Evolutionary conservation across 2,797 vertebrate genomes (phyloP).

Genomic region (Sebastolobus alascanus): DNA sequence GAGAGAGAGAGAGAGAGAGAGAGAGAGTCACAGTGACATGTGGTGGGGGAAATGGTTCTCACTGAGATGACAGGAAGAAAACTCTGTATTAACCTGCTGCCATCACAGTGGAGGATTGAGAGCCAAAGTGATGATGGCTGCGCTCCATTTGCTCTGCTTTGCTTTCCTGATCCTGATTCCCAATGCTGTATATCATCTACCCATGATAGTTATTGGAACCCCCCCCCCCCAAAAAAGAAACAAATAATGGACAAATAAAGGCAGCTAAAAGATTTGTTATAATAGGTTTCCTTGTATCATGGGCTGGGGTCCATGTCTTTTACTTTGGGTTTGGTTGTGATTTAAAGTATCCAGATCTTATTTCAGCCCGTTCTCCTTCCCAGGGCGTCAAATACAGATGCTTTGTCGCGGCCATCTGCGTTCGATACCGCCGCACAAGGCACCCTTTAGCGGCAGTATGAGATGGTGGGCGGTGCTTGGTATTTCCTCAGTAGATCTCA

Average conservation of each 20-base stretch:
- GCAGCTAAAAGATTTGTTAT: background rate
- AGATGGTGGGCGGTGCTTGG: accelerated
- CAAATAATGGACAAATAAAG: background rate
- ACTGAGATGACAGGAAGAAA: conserved; percentile 56
- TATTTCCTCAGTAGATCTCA: too few relatives aligned
- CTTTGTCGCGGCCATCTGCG: too few relatives aligned
- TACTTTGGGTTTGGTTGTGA: background rate
- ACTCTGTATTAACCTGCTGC: conserved; percentile 54
- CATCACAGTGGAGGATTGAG: conserved; percentile 31
- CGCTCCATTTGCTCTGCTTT: conserved; percentile 1
- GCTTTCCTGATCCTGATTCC: background rate
- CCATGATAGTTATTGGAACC: background rate
- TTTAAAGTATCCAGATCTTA: background rate
- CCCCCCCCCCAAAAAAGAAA: background rate
- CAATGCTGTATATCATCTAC: background rate
- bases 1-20: background rate
- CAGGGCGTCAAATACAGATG: too few relatives aligned
- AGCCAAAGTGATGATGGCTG: conserved; percentile 24
- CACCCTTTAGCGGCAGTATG: too few relatives aligned
- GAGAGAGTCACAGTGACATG: conserved; percentile 38
- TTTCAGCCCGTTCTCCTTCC: too few relatives aligned
- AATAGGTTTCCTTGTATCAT: background rate
- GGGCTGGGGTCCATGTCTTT: background rate
- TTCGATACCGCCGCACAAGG: too few relatives aligned
- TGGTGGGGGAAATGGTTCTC: conserved; percentile 29